Evolutionary conservation across 2,888 invertebrate genomes (phyloP), one percentile per base, ranked within the genome.

Genomic region (Drosophila subsilvestris): DNA sequence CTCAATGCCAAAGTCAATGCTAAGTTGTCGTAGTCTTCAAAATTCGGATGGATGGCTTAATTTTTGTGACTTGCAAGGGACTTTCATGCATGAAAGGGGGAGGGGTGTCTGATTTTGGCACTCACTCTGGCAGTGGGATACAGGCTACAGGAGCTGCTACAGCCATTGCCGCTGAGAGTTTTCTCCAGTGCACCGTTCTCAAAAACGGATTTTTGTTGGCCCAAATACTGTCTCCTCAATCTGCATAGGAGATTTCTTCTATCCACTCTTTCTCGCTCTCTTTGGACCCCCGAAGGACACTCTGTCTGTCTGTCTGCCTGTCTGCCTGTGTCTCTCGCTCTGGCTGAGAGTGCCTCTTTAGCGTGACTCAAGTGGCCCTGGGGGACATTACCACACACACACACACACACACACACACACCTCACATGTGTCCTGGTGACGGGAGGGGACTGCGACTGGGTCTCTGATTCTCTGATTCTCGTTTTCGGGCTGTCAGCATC

Each of bases 321-420:
- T 25, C 32, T 56, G 32, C n/a, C 9, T 56, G 45, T 56, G 9
- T 20, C 56, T 45, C 56, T 57, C n/a, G n/a, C 25, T 29, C 18
- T 17, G 18, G 3, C 12, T 47, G 17, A 77, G 76, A 82, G 80
- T 84, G 84, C 75, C 84, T 76, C 80, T 80, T 84, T 75, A 71
- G 65, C 56, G 60, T 45, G 59, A 53, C 76, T 71, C 76, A 73
- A 75, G 75, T 71, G 77, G 57, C 58, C 60, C 67, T 53, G 45
- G 9, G 44, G 48, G 62, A 48, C 50, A 58, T 65, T 18, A 61
- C 47, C 67, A 51, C 37, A 14, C 32, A 14, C 32, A 32, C 32
- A 32, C 12, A 37, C 37, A 37, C 37, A 37, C 32, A 37, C 12
- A 32, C 29, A 29, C 32, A 32, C 32, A 32, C 32, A 32, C n/a